phyloP scores from a whole-genome alignment of 1,140 invertebrate genomes.

The Anastrepha ludens region DNA sequence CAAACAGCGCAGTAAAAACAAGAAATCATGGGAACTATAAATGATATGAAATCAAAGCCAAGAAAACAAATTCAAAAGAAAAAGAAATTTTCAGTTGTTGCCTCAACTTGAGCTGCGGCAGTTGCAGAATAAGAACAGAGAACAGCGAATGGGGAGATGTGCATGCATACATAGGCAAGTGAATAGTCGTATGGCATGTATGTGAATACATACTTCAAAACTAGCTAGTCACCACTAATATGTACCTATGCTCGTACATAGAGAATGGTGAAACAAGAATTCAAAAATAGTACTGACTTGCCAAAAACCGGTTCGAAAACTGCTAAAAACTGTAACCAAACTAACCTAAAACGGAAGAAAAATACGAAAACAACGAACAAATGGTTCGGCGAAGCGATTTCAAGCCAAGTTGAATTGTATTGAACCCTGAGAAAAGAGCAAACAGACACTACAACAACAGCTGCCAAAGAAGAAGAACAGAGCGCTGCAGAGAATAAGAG shows the following conservation, averaged over 20 bases:
- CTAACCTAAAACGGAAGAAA: background rate
- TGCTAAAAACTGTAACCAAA: background rate
- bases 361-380: conserved; percentile 4
- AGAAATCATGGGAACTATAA: too few species aligned
- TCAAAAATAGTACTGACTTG: conserved; percentile 46
- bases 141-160: background rate
- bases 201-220: background rate
- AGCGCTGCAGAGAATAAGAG: conserved; percentile 14
- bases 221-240: background rate
- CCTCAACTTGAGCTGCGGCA: background rate
- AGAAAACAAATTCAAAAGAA: too few species aligned
- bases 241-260: too few species aligned
- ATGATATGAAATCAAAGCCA: too few species aligned
- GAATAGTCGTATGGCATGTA: background rate
- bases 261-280: background rate
- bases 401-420: conserved; percentile 23
- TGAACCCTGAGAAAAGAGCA: conserved; percentile 9
- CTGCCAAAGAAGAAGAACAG: background rate
- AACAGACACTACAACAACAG: background rate
- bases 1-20: too few species aligned
- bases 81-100: background rate
- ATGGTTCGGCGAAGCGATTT: conserved; percentile 6
- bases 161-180: background rate
- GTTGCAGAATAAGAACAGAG: background rate
- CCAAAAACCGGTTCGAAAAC: conserved; percentile 49